phyloP scores from a whole-genome alignment of 2,888 invertebrate genomes.

The Coecobrya sp. region DNA sequence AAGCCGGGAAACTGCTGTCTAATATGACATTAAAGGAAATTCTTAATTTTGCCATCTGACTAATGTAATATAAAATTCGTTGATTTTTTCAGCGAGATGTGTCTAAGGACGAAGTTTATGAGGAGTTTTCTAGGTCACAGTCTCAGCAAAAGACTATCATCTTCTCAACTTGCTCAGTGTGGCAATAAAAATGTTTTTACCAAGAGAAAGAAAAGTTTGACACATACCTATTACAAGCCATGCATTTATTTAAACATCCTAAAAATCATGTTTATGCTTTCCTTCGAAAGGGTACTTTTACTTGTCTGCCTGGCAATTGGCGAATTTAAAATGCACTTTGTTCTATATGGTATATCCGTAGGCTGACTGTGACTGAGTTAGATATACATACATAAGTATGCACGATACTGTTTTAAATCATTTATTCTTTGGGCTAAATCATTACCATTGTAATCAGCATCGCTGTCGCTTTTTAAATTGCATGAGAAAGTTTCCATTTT shows the following conservation, averaged over 20 bases:
- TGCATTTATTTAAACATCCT: neutral
- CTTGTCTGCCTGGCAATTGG: neutral
- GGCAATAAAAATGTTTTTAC: slow-evolving; percentile 33
- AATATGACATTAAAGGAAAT: slow-evolving; percentile 26
- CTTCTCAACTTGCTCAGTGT: neutral
- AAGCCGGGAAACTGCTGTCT: neutral
- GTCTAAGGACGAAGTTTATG: slow-evolving; percentile 12
- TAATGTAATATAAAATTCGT: slow-evolving; percentile 4
- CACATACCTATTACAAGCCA: neutral
- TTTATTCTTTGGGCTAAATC: neutral
- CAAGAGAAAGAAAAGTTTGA: neutral
- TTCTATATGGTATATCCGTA: neutral
- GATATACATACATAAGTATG: too few relatives aligned
- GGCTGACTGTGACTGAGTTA: too few relatives aligned
- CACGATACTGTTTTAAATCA: neutral
- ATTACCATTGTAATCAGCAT: neutral
- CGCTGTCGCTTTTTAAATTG: neutral
- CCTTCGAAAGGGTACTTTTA: neutral
- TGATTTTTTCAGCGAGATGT: slow-evolving; percentile 26
- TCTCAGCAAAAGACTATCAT: slow-evolving; percentile 52
- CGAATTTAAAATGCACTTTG: neutral
- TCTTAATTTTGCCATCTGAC: slow-evolving; percentile 48
- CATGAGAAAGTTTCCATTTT: neutral
- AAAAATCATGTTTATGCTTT: slow-evolving; percentile 26
- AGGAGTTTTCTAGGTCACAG: slow-evolving; percentile 50